Conservation (phyloP, 2,113 vertebrate genomes). For the Anthoscopus minutus region DNA sequence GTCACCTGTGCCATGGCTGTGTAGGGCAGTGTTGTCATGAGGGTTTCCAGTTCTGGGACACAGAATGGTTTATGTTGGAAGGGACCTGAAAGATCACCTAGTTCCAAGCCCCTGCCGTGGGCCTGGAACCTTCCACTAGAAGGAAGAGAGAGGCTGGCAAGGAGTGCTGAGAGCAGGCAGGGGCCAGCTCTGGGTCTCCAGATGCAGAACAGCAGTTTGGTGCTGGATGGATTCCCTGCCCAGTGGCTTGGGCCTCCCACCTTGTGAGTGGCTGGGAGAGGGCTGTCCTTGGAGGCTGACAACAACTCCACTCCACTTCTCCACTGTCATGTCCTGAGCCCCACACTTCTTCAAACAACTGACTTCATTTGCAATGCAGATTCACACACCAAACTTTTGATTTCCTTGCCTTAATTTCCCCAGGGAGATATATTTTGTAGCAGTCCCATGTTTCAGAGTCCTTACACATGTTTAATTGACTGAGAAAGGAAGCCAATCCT, state of each 20-base stretch:
- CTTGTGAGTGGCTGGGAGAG: background rate
- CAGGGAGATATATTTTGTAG: background rate
- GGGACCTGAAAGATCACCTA: too few relatives aligned
- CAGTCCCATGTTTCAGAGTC: background rate
- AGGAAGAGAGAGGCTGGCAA: background rate
- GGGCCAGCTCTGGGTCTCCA: background rate
- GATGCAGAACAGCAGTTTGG: background rate
- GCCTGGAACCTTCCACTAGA: background rate
- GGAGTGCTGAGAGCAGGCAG: background rate
- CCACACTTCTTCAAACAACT: background rate
- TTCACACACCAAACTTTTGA: background rate
- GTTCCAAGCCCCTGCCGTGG: background rate
- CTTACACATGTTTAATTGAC: slow-evolving; percentile 8
- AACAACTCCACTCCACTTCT: background rate
- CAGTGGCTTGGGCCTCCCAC: background rate
- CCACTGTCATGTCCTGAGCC: background rate
- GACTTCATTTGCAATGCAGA: background rate
- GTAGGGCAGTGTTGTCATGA: too few relatives aligned
- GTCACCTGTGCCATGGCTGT: background rate
- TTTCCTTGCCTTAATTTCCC: slow-evolving; percentile 20
- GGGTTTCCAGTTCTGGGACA: background rate
- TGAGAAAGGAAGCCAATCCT: background rate
- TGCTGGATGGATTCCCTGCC: background rate
- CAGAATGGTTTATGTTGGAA: background rate
- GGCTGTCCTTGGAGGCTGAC: background rate